These are phyloP conservation scores for Sebastes glaucus DNA, from an alignment of 2,797 vertebrate genomes.

Conservation along the genomic window DNA sequence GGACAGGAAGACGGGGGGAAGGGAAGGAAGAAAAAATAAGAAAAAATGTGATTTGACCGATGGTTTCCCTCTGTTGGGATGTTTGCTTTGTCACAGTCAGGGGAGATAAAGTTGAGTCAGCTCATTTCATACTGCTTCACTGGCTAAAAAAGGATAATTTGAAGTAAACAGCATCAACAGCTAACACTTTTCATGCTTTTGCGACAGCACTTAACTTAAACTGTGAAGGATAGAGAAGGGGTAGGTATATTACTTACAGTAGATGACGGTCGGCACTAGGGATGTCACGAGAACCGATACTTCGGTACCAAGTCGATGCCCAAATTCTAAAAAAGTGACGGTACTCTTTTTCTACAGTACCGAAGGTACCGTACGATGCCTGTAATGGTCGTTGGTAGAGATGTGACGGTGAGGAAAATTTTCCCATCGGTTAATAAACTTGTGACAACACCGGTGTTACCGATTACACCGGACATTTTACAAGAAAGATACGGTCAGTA, in stretches of 20 bases:
- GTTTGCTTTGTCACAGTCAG: conserved; percentile 31
- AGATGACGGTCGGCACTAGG: no score
- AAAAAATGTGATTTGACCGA: conserved; percentile 22
- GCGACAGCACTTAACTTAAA: not conserved
- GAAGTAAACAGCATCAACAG: not conserved
- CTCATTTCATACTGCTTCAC: conserved; percentile 27
- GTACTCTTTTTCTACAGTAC: no score
- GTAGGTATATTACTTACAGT: no score
- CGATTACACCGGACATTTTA: no score
- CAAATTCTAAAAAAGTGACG: no score
- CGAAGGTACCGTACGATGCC: accelerated
- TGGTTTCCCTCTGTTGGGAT: conserved; percentile 10
- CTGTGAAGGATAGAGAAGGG: not conserved
- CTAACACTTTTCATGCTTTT: not conserved
- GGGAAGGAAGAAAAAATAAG: not conserved
- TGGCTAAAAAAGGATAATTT: not conserved
- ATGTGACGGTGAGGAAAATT: no score
- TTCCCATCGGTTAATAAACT: no score
- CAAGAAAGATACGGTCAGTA: no score
- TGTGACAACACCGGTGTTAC: no score
- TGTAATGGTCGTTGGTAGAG: no score
- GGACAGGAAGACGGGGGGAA: not conserved
- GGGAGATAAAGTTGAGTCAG: conserved; percentile 26
- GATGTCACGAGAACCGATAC: no score
- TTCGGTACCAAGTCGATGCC: no score